Conservation (phyloP, 1,140 invertebrate species). For the Brachionus rotundiformis region DNA sequence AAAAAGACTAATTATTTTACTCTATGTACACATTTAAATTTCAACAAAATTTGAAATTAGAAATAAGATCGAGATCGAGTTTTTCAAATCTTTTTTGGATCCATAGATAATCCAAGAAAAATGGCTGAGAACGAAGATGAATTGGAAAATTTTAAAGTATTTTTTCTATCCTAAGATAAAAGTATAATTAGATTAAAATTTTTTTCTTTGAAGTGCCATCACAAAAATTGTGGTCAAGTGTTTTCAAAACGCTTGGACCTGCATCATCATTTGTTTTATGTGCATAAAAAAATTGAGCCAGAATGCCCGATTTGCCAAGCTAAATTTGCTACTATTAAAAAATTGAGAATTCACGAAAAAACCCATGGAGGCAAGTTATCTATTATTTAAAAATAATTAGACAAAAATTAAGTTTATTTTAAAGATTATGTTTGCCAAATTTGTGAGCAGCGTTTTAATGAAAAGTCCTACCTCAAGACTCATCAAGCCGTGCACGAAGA, state of each 20-base stretch:
- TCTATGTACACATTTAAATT: not conserved
- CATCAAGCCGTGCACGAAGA: not conserved
- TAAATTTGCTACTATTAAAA: not conserved
- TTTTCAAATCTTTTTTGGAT: not conserved
- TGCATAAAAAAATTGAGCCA: conserved; percentile 26
- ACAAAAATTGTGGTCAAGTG: not conserved
- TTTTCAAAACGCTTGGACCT: conserved; percentile 8
- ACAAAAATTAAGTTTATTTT: not conserved
- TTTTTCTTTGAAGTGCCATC: not conserved
- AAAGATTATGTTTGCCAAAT: conserved; percentile 19
- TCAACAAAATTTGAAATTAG: not conserved
- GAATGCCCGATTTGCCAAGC: not conserved
- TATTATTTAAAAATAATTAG: not conserved
- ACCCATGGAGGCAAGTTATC: not conserved
- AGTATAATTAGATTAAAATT: not conserved
- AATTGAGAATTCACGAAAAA: conserved; percentile 31
- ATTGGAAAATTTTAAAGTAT: not conserved
- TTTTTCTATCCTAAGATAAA: not conserved
- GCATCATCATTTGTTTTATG: conserved; percentile 37
- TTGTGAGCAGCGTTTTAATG: conserved; percentile 31
- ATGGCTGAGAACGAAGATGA: conserved; percentile 25
- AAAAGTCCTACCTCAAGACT: conserved; percentile 17
- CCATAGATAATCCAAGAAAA: not conserved
- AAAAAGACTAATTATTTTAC: not conserved
- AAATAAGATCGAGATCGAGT: not conserved